A percentile compares a stretch with the other conserved stretches of the same genome.
phyloP scores from a whole-genome alignment of 53 echinoderm and acorn worm genomes.

The Antedon mediterranea region DNA sequence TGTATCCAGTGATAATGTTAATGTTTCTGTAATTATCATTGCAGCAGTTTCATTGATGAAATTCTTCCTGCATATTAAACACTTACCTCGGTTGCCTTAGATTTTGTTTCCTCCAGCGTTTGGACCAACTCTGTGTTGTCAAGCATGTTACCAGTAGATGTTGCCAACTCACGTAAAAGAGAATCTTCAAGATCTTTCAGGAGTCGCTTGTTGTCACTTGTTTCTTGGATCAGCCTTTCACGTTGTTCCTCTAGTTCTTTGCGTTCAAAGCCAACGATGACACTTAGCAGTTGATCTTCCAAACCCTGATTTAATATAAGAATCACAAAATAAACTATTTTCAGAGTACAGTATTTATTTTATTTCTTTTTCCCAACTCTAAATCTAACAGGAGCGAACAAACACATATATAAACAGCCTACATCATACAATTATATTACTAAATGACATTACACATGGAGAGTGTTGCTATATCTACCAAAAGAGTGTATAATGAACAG shows the following conservation, averaged over 20 bases:
- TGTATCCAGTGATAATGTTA: too few relatives aligned
- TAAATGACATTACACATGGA: too few relatives aligned
- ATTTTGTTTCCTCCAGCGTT: slow-evolving; percentile 95
- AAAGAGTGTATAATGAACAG: neutral
- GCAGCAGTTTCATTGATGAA: neutral
- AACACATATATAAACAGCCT: too few relatives aligned
- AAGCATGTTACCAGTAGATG: slow-evolving; percentile 98
- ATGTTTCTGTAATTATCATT: too few relatives aligned
- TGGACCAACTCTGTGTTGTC: slow-evolving; percentile 89
- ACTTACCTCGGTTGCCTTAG: slow-evolving; percentile 92
- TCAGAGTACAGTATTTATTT: too few relatives aligned
- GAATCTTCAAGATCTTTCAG: slow-evolving; percentile 96
- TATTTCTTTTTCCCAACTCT: too few relatives aligned
- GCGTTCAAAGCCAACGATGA: slow-evolving; percentile 95
- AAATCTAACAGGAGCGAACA: too few relatives aligned
- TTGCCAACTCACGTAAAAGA: slow-evolving; percentile 84
- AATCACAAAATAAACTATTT: too few relatives aligned
- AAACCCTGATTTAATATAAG: slow-evolving; percentile 41
- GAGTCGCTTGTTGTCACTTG: slow-evolving; percentile 86
- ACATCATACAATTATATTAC: too few relatives aligned
- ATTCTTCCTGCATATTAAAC: neutral
- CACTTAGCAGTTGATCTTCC: slow-evolving; percentile 94
- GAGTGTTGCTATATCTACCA: too few relatives aligned
- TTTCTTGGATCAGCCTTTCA: slow-evolving; percentile 94
- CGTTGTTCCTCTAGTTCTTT: slow-evolving; percentile 99